Percentiles rank a stretch among this genome's conserved stretches.
phyloP scores from a whole-genome alignment of 2,888 invertebrate genomes.

The Chalcosyrphus nemorum region DNA sequence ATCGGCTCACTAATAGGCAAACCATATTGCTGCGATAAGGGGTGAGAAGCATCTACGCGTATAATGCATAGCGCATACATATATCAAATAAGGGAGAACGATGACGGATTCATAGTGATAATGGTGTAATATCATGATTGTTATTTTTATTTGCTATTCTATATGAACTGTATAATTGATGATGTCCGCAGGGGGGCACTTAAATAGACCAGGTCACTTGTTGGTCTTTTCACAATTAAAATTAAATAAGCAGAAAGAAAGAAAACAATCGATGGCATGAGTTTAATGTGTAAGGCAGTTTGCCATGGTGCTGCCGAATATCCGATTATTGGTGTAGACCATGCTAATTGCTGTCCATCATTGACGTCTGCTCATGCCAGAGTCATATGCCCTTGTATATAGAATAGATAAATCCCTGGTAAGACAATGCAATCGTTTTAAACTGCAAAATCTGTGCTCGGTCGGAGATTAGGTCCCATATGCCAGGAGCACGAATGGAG shows the following conservation, averaged over 20 bases:
- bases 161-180: conserved; percentile 45
- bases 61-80: conserved; percentile 37
- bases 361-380: too few relatives aligned
- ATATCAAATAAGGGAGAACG: conserved; percentile 30
- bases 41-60: conserved; percentile 64
- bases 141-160: conserved; percentile 50
- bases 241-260: neutral
- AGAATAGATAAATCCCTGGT: too few relatives aligned
- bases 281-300: too few relatives aligned
- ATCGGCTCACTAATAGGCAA: conserved; percentile 60
- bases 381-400: too few relatives aligned
- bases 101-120: conserved; percentile 55
- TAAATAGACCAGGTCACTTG: conserved; percentile 1
- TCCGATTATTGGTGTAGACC: too few relatives aligned
- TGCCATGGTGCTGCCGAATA: too few relatives aligned
- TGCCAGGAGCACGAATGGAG: too few relatives aligned
- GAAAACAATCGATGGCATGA: too few relatives aligned
- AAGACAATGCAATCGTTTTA: too few relatives aligned
- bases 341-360: too few relatives aligned
- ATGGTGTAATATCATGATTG: conserved; percentile 66
- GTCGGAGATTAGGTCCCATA: too few relatives aligned
- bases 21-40: conserved; percentile 39
- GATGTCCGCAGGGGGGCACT: conserved; percentile 17
- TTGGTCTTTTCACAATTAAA: neutral
- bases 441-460: too few relatives aligned